Percentiles rank a stretch among this genome's conserved stretches.
Evolutionary conservation across 2,797 vertebrate species (phyloP).

Genomic region (Acanthurus lineatus): DNA sequence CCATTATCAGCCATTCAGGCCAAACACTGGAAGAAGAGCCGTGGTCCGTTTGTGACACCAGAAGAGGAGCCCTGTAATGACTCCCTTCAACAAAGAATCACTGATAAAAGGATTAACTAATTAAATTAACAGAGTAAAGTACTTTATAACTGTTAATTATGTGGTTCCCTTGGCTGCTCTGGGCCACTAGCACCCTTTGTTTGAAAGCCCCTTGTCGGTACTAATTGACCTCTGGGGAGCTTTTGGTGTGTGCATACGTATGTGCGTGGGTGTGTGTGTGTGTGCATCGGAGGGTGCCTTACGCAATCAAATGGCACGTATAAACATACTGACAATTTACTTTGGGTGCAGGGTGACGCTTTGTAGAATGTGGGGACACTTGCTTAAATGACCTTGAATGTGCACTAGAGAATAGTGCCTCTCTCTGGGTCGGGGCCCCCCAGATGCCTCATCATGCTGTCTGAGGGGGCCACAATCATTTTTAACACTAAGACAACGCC

Average conservation of each 20-base stretch:
- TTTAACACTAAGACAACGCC: conserved; percentile 17
- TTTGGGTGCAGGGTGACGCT: conserved; percentile 85
- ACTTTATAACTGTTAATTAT: conserved; percentile 92
- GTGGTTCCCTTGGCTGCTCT: conserved; percentile 85
- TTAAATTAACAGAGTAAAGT: conserved; percentile 89
- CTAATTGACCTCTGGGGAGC: conserved; percentile 90
- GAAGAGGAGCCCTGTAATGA: conserved; percentile 81
- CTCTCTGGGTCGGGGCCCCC: conserved; percentile 54
- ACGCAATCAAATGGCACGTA: conserved; percentile 87
- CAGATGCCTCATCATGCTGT: conserved; percentile 24
- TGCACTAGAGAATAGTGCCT: conserved; percentile 74
- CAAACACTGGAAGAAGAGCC: conserved; percentile 63
- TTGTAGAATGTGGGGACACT: conserved; percentile 82
- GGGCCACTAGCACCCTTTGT: conserved; percentile 89
- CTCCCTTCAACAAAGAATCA: conserved; percentile 82
- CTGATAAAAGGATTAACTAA: conserved; percentile 89
- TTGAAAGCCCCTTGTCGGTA: conserved; percentile 89
- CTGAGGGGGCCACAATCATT: conserved; percentile 28
- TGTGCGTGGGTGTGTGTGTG: conserved; percentile 38
- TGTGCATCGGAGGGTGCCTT: conserved; percentile 79
- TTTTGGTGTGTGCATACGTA: conserved; percentile 68
- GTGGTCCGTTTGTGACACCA: conserved; percentile 56
- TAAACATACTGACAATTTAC: conserved; percentile 90
- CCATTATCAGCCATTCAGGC: conserved; percentile 72
- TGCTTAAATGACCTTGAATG: conserved; percentile 86